Evolutionary conservation across 2,888 invertebrate genomes (phyloP), one percentile per base, ranked within the genome.

Genomic region (Oscheius myriophilus): DNA sequence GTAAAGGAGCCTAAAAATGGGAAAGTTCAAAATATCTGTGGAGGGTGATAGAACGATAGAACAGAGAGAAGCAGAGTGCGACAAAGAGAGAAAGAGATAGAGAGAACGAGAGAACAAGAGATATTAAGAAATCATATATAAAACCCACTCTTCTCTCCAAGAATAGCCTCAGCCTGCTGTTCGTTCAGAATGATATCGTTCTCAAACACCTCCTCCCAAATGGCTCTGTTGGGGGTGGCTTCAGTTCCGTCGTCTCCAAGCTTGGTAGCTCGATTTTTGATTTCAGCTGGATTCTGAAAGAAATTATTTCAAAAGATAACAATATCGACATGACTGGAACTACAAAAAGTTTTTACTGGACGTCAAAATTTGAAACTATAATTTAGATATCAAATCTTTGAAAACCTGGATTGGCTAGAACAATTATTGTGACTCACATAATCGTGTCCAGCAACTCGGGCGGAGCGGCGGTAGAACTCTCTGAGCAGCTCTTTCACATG

Each of bases 121-220:
- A n/a, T n/a, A n/a, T n/a, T n/a, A n/a, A n/a, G 12, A 45, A 43
- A 21, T 41, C 39, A 4, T 16, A 2, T n/a, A 6, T 39, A 49
- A 23, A 9, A 16, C 62, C 62, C 45, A 76, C 78, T 72, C 25
- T 71, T 65, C 55, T 84, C 84, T 14, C 69, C 53, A 2, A 84
- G 70, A 16, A 84, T 71, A 16, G 69, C 59, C 59, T 83, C 75
- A 4, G 84, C 84, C 57, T 84, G 84, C 21, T 75, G 78, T 2
- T 84, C 69, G 3, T 82, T 84, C 39, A 84, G 63, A 26, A 84
- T 72, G 51, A 84, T 84, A 69, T 84, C 84, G 64, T 84, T 82
- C 61, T 84, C 84, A 58, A 84, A 84, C 9, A 84, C 73, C 25
- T 84, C 83, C 42, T 75, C 74, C 76, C 79, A 78, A 43, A 79